phyloP scores from a whole-genome alignment of 2,888 invertebrate species.

The Drosophila prolongata region DNA sequence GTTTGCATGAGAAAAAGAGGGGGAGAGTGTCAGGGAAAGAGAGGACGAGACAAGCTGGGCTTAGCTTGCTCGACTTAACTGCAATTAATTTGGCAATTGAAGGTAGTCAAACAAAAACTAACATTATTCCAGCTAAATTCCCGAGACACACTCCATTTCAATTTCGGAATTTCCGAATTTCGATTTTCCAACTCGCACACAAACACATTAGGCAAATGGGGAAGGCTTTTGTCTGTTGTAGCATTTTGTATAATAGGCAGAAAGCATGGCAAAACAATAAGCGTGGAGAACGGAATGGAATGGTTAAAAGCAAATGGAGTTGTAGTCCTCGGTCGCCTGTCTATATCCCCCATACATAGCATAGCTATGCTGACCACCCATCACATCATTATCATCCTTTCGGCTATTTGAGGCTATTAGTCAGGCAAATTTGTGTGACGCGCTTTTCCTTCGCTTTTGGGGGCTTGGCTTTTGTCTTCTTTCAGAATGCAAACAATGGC shows the following conservation, averaged over 20 bases:
- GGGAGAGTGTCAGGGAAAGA: background rate
- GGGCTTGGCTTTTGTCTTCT: conserved; percentile 78
- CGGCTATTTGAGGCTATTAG: conserved; percentile 70
- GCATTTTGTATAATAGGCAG: conserved; percentile 67
- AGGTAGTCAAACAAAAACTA: conserved; percentile 55
- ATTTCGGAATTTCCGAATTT: conserved; percentile 28
- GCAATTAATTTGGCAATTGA: conserved; percentile 84
- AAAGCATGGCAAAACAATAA: conserved; percentile 75
- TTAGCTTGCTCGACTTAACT: conserved; percentile 81
- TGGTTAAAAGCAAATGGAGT: conserved; percentile 72
- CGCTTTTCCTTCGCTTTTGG: conserved; percentile 60
- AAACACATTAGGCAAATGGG: conserved; percentile 72
- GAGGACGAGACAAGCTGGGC: conserved; percentile 12
- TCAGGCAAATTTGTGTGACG: conserved; percentile 76
- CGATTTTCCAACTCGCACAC: conserved; percentile 24
- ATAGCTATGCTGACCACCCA: conserved; percentile 27
- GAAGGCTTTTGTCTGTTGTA: conserved; percentile 52
- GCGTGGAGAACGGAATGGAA: conserved; percentile 52
- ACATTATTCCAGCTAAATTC: conserved; percentile 23
- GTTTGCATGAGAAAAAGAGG: conserved; percentile 3
- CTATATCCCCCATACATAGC: background rate
- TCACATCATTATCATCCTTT: conserved; percentile 42
- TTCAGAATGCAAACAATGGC: conserved; percentile 74
- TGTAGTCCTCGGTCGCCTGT: conserved; percentile 32
- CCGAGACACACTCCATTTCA: conserved; percentile 31